A percentile compares a stretch with the other conserved stretches of the same genome.
Evolutionary conservation across 2,113 vertebrate genomes (phyloP).

Genomic region (Centrocercus urophasianus): DNA sequence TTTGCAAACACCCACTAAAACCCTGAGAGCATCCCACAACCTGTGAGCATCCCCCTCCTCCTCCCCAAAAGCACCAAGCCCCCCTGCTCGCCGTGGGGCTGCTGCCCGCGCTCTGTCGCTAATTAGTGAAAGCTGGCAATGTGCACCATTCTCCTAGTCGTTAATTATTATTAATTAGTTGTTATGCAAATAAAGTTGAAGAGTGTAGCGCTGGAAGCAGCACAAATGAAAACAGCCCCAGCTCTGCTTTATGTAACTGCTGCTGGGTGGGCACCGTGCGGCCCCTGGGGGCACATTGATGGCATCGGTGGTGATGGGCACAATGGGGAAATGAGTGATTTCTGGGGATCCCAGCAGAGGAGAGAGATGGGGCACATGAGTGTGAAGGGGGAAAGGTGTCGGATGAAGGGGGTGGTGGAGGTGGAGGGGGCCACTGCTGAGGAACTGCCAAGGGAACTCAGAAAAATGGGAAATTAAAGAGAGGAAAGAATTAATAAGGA

Average conservation of each 20-base stretch:
- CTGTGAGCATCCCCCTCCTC: neutral
- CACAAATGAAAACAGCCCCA: neutral
- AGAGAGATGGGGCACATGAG: too few relatives aligned
- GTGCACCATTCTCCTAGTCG: neutral
- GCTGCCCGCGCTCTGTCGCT: neutral
- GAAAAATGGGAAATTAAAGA: slow-evolving; percentile 48
- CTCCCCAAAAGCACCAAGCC: neutral
- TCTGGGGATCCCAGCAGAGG: neutral
- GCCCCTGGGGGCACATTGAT: neutral
- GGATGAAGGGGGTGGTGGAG: neutral
- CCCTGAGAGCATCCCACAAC: fast-evolving
- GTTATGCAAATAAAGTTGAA: slow-evolving; percentile 54
- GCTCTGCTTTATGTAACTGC: neutral
- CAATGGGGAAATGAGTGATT: fast-evolving
- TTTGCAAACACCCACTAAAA: neutral
- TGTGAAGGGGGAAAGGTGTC: fast-evolving
- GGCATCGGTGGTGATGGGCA: fast-evolving
- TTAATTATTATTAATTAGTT: slow-evolving; percentile 73
- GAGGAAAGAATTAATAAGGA: slow-evolving; percentile 61
- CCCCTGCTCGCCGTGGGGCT: neutral
- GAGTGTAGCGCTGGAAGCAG: neutral
- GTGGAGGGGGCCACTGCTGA: neutral
- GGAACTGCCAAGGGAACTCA: neutral
- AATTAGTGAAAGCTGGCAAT: slow-evolving; percentile 55
- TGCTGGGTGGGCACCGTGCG: fast-evolving